phyloP scores from a whole-genome alignment of 1,140 invertebrate species.

The Penaeus vannamei region DNA sequence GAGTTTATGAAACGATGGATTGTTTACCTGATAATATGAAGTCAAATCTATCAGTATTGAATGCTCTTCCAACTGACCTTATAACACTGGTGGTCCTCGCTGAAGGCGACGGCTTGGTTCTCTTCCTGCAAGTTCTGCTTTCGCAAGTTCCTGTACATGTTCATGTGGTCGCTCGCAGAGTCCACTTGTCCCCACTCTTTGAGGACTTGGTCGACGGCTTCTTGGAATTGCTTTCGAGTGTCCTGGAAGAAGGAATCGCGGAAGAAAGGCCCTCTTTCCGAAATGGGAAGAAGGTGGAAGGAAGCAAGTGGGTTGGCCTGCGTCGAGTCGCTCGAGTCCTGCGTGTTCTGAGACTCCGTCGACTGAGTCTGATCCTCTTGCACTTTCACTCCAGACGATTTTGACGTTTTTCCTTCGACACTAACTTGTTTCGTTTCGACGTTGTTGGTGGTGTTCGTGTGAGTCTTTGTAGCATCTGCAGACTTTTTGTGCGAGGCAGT shows the following conservation, averaged over 20 bases:
- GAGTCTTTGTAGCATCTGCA: not conserved
- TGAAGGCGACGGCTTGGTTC: conserved; percentile 15
- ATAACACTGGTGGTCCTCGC: conserved; percentile 9
- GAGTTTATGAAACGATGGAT: too few species aligned
- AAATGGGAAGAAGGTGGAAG: conserved; percentile 20
- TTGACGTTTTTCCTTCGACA: not conserved
- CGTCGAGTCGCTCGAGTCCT: not conserved
- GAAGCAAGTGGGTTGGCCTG: not conserved
- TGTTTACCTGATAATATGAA: too few species aligned
- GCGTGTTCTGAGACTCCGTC: not conserved
- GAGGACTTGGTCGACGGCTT: conserved; percentile 26
- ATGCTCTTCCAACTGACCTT: not conserved
- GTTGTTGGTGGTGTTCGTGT: not conserved
- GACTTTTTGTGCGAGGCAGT: conserved; percentile 17
- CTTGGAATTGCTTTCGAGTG: conserved; percentile 37
- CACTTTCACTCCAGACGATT: conserved; percentile 3
- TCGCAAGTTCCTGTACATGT: conserved; percentile 29
- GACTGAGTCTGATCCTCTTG: not conserved
- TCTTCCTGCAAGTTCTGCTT: conserved; percentile 26
- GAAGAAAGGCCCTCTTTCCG: conserved; percentile 37
- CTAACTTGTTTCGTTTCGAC: too few species aligned
- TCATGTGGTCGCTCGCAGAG: conserved; percentile 1
- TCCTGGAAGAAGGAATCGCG: conserved; percentile 50
- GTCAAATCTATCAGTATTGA: not conserved
- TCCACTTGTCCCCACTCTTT: not conserved